Base-by-base conservation (phyloP, 2,888 invertebrate species). In the Osmoderma eremita region DNA sequence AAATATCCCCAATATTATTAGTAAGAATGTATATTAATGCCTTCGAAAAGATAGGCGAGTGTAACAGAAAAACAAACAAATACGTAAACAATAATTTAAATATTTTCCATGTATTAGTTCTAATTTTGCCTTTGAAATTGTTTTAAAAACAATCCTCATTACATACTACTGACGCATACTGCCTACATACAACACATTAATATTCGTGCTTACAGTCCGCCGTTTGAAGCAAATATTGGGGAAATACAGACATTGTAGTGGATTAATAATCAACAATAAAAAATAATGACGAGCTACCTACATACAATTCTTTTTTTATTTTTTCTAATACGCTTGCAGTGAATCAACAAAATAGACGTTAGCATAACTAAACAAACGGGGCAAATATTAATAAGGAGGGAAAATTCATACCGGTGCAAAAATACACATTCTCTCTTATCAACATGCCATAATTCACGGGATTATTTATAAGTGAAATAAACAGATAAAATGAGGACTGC, bases 201-300 rank as follows among this genome's bases (percentile, higher is more conserved):
- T 36, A 15, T 12, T 53, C 18, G 15, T 45, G 24, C 45, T 18
- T 45, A 61, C 45, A 30, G 42, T 58, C 45, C 45, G 30, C 45
- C 45, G 45, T 61, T 61, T 61, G 17, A 45, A 36, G 41, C 30
- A 45, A 24, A 38, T 18, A 53, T 53, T 42, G 36, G 17, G 53
- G 24, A 15, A 53, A 38, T n/a, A 53, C 6, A 18, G 18, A 38
- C 17, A 38, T 53, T 22, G 36, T 53, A 50, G 24, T 20, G n/a
- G n/a, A 22, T 30, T 15, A 15, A 24, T n/a, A 42, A 42, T 8
- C 6, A 5, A 42, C 1, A 42, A 8, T 42, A 42, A 42, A 42
- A 15, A 42, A 42, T 17, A 42, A 13, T 8, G 17, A 42, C 10
- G 6, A 12, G 12, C 42, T 53, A 18, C 38, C 38, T 53, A 38